Percentiles rank a stretch among this genome's conserved stretches.
Evolutionary conservation across 2,888 invertebrate genomes (phyloP).

Genomic region (Lithophane semibrunnea): DNA sequence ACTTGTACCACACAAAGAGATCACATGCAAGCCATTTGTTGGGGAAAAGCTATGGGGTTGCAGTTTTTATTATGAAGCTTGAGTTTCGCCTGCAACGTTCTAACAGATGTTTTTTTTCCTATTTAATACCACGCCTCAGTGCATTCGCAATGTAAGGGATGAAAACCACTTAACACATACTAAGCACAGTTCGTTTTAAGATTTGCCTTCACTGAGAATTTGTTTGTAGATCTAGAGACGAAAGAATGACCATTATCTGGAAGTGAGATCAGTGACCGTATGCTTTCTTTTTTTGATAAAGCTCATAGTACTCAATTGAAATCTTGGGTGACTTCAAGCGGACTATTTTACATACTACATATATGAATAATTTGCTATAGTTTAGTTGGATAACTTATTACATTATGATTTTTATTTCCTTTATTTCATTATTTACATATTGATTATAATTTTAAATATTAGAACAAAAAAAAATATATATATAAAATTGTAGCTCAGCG

Average conservation of each 20-base stretch:
- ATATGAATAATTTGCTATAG: too few species aligned
- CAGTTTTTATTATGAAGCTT: conserved; percentile 79
- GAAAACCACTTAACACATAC: conserved; percentile 42
- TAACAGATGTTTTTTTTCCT: conserved; percentile 70
- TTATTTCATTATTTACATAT: too few species aligned
- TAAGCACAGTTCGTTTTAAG: conserved; percentile 44
- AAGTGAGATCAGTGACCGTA: neutral
- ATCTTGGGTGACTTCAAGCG: neutral
- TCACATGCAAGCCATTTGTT: conserved; percentile 85
- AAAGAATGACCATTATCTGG: neutral
- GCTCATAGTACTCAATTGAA: neutral
- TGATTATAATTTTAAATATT: too few species aligned
- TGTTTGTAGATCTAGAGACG: neutral
- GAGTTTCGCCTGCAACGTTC: conserved; percentile 72
- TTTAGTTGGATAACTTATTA: neutral
- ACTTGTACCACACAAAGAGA: conserved; percentile 72
- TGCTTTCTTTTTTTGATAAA: neutral
- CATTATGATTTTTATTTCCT: too few species aligned
- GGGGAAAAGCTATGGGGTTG: conserved; percentile 80
- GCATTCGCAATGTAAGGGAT: conserved; percentile 31
- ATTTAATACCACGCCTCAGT: conserved; percentile 62
- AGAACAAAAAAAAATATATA: too few species aligned
- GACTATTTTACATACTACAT: too few species aligned
- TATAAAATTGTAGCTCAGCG: too few species aligned
- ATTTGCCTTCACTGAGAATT: conserved; percentile 18